phyloP scores from a whole-genome alignment of 2,113 vertebrate species.

The Orycteropus afer region DNA sequence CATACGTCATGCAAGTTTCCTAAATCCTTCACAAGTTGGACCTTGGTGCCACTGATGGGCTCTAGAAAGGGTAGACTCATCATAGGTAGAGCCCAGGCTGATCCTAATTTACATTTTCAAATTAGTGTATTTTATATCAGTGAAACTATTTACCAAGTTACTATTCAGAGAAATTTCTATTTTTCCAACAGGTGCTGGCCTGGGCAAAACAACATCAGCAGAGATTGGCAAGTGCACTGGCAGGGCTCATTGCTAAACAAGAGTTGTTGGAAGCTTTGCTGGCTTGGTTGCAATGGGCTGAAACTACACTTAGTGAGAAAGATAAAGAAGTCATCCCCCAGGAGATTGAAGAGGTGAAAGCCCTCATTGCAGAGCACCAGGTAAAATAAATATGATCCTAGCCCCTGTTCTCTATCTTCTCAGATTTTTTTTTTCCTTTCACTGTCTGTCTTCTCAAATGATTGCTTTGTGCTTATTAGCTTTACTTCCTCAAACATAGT shows the following conservation, averaged over 20 bases:
- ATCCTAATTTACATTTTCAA: background rate
- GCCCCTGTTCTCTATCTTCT: background rate
- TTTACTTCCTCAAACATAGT: background rate
- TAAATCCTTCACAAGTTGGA: background rate
- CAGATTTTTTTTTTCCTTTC: background rate
- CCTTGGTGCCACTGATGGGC: background rate
- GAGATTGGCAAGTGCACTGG: slow-evolving; percentile 92
- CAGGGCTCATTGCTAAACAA: slow-evolving; percentile 92
- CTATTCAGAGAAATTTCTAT: slow-evolving; percentile 28
- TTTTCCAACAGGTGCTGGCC: slow-evolving; percentile 91
- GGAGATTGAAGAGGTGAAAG: slow-evolving; percentile 96
- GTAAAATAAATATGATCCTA: slow-evolving; percentile 79
- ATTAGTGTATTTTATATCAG: background rate
- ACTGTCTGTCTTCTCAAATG: background rate
- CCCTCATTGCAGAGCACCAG: slow-evolving; percentile 97
- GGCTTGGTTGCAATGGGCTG: slow-evolving; percentile 97
- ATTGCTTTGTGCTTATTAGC: background rate
- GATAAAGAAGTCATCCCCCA: slow-evolving; percentile 95
- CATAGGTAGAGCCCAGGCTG: background rate
- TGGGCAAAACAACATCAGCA: slow-evolving; percentile 98
- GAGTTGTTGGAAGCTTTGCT: slow-evolving; percentile 95
- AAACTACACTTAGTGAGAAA: slow-evolving; percentile 93
- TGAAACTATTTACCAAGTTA: background rate
- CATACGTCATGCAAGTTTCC: background rate
- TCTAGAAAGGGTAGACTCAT: background rate